Percentiles rank a stretch among this genome's conserved stretches.
phyloP scores from a whole-genome alignment of 1,140 invertebrate genomes.

The Megathymus violae region DNA sequence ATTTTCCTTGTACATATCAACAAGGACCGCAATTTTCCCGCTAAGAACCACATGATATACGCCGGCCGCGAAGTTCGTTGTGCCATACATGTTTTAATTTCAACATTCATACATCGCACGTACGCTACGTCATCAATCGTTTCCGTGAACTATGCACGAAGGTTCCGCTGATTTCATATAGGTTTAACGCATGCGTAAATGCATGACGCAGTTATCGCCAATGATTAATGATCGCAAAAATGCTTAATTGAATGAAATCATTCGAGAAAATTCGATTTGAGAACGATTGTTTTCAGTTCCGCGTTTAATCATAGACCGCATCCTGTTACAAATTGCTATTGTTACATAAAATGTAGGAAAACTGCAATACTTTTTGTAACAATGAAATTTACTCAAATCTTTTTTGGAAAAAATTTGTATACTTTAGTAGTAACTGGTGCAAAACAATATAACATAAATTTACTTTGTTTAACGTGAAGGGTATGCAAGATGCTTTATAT shows the following conservation, averaged over 20 bases:
- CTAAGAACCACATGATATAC: conserved; percentile 15
- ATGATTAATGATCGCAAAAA: conserved; percentile 37
- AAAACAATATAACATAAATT: not conserved
- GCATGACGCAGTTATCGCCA: conserved; percentile 26
- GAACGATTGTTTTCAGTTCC: conserved; percentile 15
- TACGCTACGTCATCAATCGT: conserved; percentile 3
- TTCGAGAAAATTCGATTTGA: conserved; percentile 42
- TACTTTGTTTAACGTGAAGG: not conserved
- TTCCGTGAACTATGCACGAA: conserved; percentile 4
- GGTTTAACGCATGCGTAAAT: conserved; percentile 1
- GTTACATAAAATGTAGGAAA: not conserved
- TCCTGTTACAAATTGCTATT: not conserved
- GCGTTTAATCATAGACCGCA: not conserved
- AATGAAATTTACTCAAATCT: not conserved
- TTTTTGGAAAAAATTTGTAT: not conserved
- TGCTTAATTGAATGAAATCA: conserved; percentile 32
- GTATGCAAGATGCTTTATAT: no score
- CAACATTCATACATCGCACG: conserved; percentile 17
- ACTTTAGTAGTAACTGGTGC: not conserved
- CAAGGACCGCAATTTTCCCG: conserved; percentile 14
- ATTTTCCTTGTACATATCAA: conserved; percentile 5
- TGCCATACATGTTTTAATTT: conserved; percentile 12
- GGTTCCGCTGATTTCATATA: conserved; percentile 3
- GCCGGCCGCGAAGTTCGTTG: conserved; percentile 8
- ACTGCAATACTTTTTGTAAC: not conserved